These are phyloP conservation scores for Notoglanidium macrostoma DNA, from an alignment of 2,797 vertebrate species.

Conservation along the genomic window DNA sequence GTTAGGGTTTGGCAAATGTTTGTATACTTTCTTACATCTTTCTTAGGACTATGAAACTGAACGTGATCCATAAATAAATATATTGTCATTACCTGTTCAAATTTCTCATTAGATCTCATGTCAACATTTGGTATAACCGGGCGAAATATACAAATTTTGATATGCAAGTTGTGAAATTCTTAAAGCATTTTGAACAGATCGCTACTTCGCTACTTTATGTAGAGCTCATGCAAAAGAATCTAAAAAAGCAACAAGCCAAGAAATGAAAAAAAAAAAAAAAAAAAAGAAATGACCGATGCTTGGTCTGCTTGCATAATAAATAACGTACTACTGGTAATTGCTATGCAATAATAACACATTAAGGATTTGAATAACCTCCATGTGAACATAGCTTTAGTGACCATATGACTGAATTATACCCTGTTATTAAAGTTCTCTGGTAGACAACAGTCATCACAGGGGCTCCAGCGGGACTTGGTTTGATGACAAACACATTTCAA, in stretches of 20 bases:
- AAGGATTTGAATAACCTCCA: constrained; percentile 28
- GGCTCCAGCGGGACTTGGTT: constrained; percentile 42
- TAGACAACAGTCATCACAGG: constrained; percentile 44
- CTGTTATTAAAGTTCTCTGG: constrained; percentile 42
- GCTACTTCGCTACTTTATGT: background rate
- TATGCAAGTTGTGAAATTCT: background rate
- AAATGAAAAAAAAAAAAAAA: background rate
- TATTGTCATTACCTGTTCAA: background rate
- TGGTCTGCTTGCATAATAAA: constrained; percentile 17
- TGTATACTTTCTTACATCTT: background rate
- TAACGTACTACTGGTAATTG: constrained; percentile 37
- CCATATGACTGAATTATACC: constrained; percentile 41
- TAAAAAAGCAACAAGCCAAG: background rate
- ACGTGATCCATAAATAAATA: background rate
- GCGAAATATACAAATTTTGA: background rate
- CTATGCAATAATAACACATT: constrained; percentile 30
- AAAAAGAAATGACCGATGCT: background rate
- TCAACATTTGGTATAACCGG: background rate
- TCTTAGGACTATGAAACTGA: background rate
- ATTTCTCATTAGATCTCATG: background rate
- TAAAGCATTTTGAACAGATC: constrained; percentile 1
- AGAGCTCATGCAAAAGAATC: background rate
- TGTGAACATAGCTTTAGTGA: constrained; percentile 38
- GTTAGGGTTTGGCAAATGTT: background rate
- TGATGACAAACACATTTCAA: constrained; percentile 52